Evolutionary conservation across 2,888 invertebrate genomes (phyloP).

Genomic region (Polydrusus pterygomalis): DNA sequence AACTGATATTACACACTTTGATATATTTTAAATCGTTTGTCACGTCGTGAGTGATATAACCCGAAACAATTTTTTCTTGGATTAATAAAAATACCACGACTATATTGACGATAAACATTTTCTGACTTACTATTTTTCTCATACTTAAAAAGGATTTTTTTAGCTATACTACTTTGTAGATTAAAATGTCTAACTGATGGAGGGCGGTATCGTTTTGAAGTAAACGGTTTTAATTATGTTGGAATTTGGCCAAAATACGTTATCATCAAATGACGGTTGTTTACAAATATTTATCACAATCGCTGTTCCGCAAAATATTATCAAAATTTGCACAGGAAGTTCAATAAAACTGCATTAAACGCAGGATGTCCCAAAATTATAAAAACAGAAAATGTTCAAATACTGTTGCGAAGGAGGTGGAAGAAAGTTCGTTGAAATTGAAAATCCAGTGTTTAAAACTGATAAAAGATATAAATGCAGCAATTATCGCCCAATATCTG

Average conservation of each 20-base stretch:
- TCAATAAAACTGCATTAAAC: slow-evolving; percentile 13
- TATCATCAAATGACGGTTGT: background rate
- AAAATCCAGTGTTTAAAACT: too few species aligned
- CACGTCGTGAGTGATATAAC: slow-evolving; percentile 60
- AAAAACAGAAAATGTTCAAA: background rate
- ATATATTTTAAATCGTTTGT: slow-evolving; percentile 66
- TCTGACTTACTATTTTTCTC: background rate
- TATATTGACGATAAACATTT: background rate
- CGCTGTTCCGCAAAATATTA: background rate
- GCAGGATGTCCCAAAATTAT: background rate
- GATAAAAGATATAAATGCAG: too few species aligned
- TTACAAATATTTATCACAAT: background rate
- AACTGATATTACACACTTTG: slow-evolving; percentile 67
- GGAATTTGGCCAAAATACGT: background rate
- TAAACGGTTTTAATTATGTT: too few species aligned
- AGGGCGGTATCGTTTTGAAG: background rate
- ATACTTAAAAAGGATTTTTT: background rate
- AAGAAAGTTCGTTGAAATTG: too few species aligned
- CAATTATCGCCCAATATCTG: too few species aligned
- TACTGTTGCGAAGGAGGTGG: too few species aligned
- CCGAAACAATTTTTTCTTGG: background rate
- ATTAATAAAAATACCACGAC: background rate
- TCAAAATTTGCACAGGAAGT: slow-evolving; percentile 12
- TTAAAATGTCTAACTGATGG: too few species aligned
- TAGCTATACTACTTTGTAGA: too few species aligned